Conservation (phyloP, 2,888 invertebrate genomes). For the Drymonia ruficornis region DNA sequence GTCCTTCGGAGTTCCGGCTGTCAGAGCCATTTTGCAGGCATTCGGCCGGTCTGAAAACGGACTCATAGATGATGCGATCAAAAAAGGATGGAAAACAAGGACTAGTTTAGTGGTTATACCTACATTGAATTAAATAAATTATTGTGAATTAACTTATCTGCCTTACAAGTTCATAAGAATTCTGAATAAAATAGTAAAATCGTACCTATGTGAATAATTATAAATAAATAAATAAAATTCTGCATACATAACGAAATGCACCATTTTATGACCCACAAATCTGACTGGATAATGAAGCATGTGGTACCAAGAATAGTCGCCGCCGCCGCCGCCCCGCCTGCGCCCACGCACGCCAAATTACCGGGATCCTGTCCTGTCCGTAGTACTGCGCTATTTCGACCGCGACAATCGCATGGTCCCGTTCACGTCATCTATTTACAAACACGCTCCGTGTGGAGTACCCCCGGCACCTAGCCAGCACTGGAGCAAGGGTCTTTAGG, state of each 20-base stretch:
- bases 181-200: no score
- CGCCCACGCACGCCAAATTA: neutral
- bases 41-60: no score
- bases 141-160: no score
- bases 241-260: conserved; percentile 1
- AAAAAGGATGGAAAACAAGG: no score
- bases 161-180: no score
- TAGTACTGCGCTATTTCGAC: conserved; percentile 4
- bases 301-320: conserved; percentile 28
- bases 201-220: no score
- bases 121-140: no score
- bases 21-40: no score
- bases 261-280: conserved; percentile 12
- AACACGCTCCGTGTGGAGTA: neutral
- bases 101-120: no score
- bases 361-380: conserved; percentile 1
- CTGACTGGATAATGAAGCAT: conserved; percentile 46
- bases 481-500: neutral
- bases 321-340: neutral
- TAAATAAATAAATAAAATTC: no score
- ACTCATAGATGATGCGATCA: no score
- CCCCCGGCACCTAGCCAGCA: neutral
- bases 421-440: neutral
- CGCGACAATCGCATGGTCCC: neutral
- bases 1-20: no score